Percentiles rank a stretch among this genome's conserved stretches.
Evolutionary conservation across 2,797 vertebrate genomes (phyloP).

Genomic region (Telmatherina bonti): DNA sequence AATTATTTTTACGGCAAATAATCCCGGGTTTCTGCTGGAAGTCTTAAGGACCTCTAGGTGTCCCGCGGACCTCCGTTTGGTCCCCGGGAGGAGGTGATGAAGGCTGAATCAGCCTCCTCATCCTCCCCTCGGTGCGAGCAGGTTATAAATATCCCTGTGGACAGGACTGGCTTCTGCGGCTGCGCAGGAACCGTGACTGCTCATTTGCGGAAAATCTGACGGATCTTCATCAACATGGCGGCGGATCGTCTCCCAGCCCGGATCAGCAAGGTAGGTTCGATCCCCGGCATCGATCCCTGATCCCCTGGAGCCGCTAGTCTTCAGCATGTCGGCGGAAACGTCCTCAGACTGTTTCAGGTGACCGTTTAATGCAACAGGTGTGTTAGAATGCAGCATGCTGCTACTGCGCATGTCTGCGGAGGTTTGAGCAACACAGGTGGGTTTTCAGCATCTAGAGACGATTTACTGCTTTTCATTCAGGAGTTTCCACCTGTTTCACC

Average conservation of each 20-base stretch:
- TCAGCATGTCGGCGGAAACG: not conserved
- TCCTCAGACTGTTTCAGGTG: conserved; percentile 15
- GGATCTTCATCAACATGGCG: conserved; percentile 76
- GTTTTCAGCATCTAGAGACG: too few species aligned
- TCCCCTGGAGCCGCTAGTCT: too few species aligned
- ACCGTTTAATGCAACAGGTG: not conserved
- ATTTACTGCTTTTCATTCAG: not conserved
- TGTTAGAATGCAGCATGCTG: not conserved
- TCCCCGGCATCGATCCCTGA: conserved; percentile 19
- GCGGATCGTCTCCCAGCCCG: conserved; percentile 47
- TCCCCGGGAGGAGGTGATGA: conserved; percentile 22
- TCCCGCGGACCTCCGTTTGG: conserved; percentile 28
- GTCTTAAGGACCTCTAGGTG: conserved; percentile 12
- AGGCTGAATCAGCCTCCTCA: not conserved
- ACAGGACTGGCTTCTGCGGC: not conserved
- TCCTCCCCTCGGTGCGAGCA: not conserved
- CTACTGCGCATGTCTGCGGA: not conserved
- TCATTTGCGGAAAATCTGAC: not conserved
- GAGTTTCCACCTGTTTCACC: conserved; percentile 14
- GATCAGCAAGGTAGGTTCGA: conserved; percentile 68
- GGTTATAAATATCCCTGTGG: not conserved
- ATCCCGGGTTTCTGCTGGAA: too few species aligned
- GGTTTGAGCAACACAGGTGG: too few species aligned
- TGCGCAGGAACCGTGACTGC: not conserved
- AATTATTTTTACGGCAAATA: not conserved